Conservation (phyloP, 2,113 vertebrate species). For the Ahaetulla prasina region DNA sequence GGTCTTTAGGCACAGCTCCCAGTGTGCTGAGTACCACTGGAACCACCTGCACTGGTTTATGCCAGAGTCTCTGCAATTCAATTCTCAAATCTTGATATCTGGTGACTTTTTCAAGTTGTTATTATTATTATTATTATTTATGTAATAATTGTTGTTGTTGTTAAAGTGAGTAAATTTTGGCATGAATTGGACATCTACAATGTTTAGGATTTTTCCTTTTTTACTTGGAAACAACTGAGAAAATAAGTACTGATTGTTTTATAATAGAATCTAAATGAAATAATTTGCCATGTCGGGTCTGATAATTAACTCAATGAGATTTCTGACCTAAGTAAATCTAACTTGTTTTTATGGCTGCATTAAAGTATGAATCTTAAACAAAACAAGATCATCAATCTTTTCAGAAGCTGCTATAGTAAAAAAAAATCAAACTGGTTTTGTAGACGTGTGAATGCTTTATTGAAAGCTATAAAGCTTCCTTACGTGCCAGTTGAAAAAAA, state of each 20-base stretch:
- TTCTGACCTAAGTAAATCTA: constrained; percentile 64
- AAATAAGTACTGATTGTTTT: constrained; percentile 48
- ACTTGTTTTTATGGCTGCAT: constrained; percentile 66
- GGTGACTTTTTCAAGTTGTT: too few species aligned
- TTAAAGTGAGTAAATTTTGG: not conserved
- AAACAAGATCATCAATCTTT: constrained; percentile 75
- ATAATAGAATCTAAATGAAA: constrained; percentile 53
- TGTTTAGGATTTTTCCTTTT: not conserved
- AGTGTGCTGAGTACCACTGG: too few species aligned
- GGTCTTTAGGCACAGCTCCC: too few species aligned
- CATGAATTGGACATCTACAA: not conserved
- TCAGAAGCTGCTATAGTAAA: constrained; percentile 52
- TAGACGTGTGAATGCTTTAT: constrained; percentile 56
- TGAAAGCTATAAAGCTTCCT: constrained; percentile 61
- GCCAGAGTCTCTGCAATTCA: too few species aligned
- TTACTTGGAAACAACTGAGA: constrained; percentile 23
- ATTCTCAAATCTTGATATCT: too few species aligned
- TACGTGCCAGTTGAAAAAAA: constrained; percentile 50
- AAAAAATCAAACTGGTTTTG: constrained; percentile 54
- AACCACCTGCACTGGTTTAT: too few species aligned
- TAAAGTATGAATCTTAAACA: constrained; percentile 75
- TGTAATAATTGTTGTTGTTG: too few species aligned
- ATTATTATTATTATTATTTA: too few species aligned
- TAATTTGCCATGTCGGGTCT: constrained; percentile 56
- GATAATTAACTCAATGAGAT: constrained; percentile 73